Evolutionary conservation across 2,113 vertebrate species (phyloP).

Genomic region (Sceloporus tristichus): DNA sequence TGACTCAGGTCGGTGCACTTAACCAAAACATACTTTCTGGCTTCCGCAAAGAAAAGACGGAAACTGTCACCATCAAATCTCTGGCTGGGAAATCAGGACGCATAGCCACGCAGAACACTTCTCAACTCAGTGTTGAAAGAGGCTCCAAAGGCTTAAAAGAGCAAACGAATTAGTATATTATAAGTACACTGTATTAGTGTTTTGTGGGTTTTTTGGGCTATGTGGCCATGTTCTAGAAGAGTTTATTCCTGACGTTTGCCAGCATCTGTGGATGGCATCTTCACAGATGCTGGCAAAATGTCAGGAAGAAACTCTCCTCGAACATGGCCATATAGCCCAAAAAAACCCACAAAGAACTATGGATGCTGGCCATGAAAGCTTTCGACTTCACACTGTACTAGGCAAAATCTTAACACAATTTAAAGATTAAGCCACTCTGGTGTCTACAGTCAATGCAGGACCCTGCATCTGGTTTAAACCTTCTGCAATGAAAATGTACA

Average conservation of each 20-base stretch:
- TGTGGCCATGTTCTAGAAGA: too few species aligned
- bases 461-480: background rate
- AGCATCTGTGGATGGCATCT: too few species aligned
- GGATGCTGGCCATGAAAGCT: too few species aligned
- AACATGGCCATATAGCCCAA: too few species aligned
- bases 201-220: background rate
- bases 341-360: too few species aligned
- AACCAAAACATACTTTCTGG: conserved; percentile 21
- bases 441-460: background rate
- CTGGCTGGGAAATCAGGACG: conserved; percentile 59
- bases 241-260: too few species aligned
- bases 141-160: accelerated
- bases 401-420: background rate
- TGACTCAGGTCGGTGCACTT: background rate
- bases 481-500: background rate
- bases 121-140: conserved; percentile 54
- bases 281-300: too few species aligned
- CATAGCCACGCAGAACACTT: conserved; percentile 60
- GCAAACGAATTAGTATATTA: background rate
- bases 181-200: too few species aligned
- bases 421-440: background rate
- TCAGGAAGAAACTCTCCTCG: too few species aligned
- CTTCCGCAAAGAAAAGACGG: conserved; percentile 24
- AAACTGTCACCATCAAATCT: conserved; percentile 30
- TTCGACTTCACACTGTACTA: too few species aligned